A percentile compares a stretch with the other conserved stretches of the same genome.
Conservation (phyloP, 2,113 vertebrate genomes). For the Bagarius yarrelli region DNA sequence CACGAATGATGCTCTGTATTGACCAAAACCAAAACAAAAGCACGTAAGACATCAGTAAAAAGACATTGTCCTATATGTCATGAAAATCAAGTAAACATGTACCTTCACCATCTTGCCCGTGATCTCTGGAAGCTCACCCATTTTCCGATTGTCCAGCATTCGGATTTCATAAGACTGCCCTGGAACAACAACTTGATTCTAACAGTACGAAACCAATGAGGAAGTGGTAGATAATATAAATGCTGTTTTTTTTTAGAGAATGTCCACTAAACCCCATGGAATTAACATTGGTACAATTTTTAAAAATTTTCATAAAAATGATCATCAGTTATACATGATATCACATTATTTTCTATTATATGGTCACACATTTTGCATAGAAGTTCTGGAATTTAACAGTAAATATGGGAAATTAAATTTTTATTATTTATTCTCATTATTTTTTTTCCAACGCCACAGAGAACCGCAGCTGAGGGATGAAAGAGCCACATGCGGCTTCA, state of each 20-base stretch:
- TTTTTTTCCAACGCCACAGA: no score
- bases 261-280: not conserved
- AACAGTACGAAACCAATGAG: not conserved
- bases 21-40: not conserved
- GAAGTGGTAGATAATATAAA: no score
- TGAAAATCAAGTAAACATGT: constrained; percentile 39
- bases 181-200: constrained; percentile 55
- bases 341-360: no score
- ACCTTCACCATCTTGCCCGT: constrained; percentile 97
- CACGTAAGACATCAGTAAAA: not conserved
- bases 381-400: no score
- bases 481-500: no score
- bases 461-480: no score
- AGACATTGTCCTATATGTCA: not conserved
- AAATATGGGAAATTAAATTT: no score
- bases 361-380: no score
- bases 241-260: not conserved
- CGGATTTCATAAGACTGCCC: constrained; percentile 97
- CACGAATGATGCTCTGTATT: constrained; percentile 90
- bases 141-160: constrained; percentile 97
- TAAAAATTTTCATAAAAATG: no score
- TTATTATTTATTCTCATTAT: no score
- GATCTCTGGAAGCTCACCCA: constrained; percentile 93
- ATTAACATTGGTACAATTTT: not conserved
- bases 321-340: no score